Evolutionary conservation across 2,113 vertebrate genomes (phyloP).

Genomic region (Herpetotheres cachinnans): DNA sequence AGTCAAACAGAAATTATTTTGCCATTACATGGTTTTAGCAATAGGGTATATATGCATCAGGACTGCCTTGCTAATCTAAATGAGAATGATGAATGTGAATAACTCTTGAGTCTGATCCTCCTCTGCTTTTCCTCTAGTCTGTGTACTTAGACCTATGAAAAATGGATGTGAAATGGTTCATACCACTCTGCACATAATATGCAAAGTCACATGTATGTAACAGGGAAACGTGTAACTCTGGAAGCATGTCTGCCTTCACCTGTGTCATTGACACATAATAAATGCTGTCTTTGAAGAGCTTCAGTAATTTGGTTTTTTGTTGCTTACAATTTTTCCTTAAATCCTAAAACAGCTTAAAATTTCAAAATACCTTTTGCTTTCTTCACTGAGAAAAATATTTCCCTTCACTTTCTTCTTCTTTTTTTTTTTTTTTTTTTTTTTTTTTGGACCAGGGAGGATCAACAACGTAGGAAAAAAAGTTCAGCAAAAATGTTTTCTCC

Average conservation of each 20-base stretch:
- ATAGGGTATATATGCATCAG: not conserved
- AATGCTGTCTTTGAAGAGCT: not conserved
- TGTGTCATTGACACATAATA: not conserved
- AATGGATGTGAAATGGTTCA: not conserved
- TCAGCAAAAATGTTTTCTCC: not conserved
- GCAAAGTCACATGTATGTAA: not conserved
- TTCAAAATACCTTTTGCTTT: not conserved
- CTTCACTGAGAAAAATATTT: not conserved
- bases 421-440: too few species aligned
- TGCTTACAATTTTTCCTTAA: not conserved
- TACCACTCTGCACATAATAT: not conserved
- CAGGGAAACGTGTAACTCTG: not conserved
- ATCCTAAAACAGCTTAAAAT: not conserved
- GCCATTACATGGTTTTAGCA: not conserved
- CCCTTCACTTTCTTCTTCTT: not conserved
- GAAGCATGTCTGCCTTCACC: not conserved
- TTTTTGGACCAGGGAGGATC: not conserved
- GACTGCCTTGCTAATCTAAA: not conserved
- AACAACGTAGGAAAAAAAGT: not conserved
- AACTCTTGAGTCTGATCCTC: not conserved
- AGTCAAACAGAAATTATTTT: conserved; percentile 6
- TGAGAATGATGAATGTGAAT: not conserved
- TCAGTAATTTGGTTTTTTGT: not conserved
- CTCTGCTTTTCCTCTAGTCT: not conserved
- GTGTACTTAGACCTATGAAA: not conserved